Evolutionary conservation across 2,113 vertebrate genomes (phyloP), one percentile per base, ranked within the genome.

Genomic region (Trochalopteron elliotii): DNA sequence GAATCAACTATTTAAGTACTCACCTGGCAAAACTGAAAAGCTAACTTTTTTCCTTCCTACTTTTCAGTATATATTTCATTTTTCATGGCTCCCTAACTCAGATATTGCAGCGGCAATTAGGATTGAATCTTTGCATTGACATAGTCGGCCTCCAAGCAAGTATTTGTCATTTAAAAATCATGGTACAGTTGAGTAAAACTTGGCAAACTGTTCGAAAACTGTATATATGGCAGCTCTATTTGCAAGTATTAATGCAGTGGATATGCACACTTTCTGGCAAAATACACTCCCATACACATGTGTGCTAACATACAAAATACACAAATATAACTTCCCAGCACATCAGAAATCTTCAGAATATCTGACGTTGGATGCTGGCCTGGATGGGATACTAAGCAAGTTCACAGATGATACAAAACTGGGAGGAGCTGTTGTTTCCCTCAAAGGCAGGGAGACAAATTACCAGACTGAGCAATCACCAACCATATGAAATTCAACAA

Each of bases 131-230:
- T 98, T 96, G 96, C 95, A 92, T 76, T 68, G 65, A 91, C 11
- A 2, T 68, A 94, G 83, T 83, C 71, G 80, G 91, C 92, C 94
- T 97, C 56, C 77, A 86, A 97, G 97, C 92, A 97, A 97, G 97
- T 97, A 96, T 97, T 97, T 97, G 95, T 97, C 96, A 96, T 96
- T 95, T 96, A 82, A 91, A 97, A 95, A 92, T 95, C 90, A 69
- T 77, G 84, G 91, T 80, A 70, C 88, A 89, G 69, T 92, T 94
- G 77, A 95, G 75, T 87, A 93, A 87, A 92, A 82, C 79, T 92
- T 97, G 95, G 84, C 95, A 97, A 94, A 90, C 13, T 64, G 27
- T 64, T 93, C 55, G 86, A 70, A 81, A 93, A 68, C 40, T 45
- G 19, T 59, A 72, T 81, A 64, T 64, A 65, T 5, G 5, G 76